phyloP scores from a whole-genome alignment of 23 tunicate genomes.

The Ascidia mentula region DNA sequence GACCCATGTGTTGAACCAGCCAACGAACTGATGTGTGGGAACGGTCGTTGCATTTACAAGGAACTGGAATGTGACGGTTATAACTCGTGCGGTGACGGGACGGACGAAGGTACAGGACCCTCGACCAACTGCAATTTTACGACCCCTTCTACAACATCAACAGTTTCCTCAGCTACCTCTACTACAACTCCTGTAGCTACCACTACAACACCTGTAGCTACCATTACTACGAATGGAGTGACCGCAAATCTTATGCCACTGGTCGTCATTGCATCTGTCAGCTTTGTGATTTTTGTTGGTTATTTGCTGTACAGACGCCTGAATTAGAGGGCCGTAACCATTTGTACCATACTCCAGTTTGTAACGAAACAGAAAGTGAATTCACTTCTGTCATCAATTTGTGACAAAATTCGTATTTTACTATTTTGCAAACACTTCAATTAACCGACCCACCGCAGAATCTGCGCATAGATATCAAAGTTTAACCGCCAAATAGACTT shows the following conservation, averaged over 20 bases:
- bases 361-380: too few species aligned
- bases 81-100: slow-evolving; percentile 85
- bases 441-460: too few species aligned
- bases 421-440: too few species aligned
- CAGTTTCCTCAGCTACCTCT: not conserved
- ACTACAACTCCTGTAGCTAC: not conserved
- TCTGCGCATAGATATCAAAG: too few species aligned
- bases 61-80: slow-evolving; percentile 69
- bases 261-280: slow-evolving; percentile 56
- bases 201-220: not conserved
- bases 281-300: slow-evolving; percentile 41
- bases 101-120: slow-evolving; percentile 61
- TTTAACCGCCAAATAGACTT: too few species aligned
- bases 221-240: not conserved
- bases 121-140: slow-evolving; percentile 57
- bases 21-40: slow-evolving; percentile 47
- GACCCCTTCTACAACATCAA: slow-evolving; percentile 11
- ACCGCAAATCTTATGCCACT: slow-evolving; percentile 62
- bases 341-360: too few species aligned
- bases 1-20: slow-evolving; percentile 66
- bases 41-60: slow-evolving; percentile 67
- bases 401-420: too few species aligned
- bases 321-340: too few species aligned
- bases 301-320: slow-evolving; percentile 73
- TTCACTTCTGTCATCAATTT: too few species aligned